Evolutionary conservation across 2,113 vertebrate species (phyloP).

Genomic region (Hipposideros armiger): DNA sequence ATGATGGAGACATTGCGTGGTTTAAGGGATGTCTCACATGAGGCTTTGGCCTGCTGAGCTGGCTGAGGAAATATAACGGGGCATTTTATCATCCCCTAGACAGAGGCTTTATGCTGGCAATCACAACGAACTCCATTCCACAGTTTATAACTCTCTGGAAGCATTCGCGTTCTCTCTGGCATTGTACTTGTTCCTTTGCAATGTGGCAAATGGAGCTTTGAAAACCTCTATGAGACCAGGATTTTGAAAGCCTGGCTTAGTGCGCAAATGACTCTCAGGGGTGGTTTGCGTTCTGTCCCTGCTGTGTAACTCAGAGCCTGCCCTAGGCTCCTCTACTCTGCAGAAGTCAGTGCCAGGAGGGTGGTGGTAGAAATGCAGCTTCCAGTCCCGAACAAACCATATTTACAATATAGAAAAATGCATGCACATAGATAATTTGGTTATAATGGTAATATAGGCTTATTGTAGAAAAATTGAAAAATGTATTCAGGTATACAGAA

Average conservation of each 20-base stretch:
- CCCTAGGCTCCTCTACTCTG: background rate
- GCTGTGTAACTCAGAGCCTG: background rate
- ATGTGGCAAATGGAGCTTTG: background rate
- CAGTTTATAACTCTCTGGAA: conserved; percentile 32
- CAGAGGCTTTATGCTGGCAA: background rate
- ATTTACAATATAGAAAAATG: background rate
- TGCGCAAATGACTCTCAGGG: background rate
- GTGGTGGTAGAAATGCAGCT: background rate
- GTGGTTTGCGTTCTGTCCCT: background rate
- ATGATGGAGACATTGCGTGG: background rate
- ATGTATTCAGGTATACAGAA: background rate
- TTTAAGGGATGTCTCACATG: background rate
- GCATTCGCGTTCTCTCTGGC: background rate
- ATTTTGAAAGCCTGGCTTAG: background rate
- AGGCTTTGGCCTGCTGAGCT: background rate
- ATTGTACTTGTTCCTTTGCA: background rate
- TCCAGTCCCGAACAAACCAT: background rate
- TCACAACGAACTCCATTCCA: background rate
- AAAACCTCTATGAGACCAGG: background rate
- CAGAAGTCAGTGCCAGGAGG: no score
- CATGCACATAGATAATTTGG: background rate
- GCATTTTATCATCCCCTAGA: background rate
- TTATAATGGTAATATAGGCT: background rate
- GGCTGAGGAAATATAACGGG: background rate
- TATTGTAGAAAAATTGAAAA: conserved; percentile 22